Conservation (phyloP, 2,113 vertebrate genomes). For the Burhinus bistriatus region DNA sequence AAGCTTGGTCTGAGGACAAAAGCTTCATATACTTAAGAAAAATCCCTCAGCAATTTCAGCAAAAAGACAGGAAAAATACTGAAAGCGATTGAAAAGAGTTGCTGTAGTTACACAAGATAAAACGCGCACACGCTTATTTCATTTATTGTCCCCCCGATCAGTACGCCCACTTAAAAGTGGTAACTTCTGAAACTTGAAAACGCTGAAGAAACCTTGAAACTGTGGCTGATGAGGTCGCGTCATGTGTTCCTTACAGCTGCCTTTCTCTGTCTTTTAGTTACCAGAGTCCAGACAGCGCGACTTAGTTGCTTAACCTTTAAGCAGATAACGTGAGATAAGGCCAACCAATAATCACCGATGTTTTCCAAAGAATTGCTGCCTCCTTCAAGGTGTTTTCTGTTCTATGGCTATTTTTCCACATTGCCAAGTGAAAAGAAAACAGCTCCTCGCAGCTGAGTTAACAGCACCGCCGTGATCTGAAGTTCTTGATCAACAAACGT, state of each 20-base stretch:
- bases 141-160: neutral
- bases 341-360: neutral
- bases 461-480: neutral
- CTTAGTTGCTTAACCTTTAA: neutral
- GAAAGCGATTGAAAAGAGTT: neutral
- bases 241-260: neutral
- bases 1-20: neutral
- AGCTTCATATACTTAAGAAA: neutral
- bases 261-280: neutral
- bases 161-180: neutral
- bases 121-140: accelerated
- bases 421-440: neutral
- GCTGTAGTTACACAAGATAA: neutral
- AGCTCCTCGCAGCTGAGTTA: neutral
- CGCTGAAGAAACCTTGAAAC: neutral
- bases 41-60: neutral
- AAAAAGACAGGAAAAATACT: neutral
- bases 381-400: neutral
- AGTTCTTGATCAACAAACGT: neutral
- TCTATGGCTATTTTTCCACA: neutral
- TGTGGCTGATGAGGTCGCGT: neutral
- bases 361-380: neutral
- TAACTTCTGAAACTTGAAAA: neutral
- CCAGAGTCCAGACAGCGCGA: neutral
- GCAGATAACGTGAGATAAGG: neutral